Evolutionary conservation across 2,113 vertebrate genomes (phyloP), one percentile per base, ranked within the genome.

Genomic region (Circaetus gallicus): DNA sequence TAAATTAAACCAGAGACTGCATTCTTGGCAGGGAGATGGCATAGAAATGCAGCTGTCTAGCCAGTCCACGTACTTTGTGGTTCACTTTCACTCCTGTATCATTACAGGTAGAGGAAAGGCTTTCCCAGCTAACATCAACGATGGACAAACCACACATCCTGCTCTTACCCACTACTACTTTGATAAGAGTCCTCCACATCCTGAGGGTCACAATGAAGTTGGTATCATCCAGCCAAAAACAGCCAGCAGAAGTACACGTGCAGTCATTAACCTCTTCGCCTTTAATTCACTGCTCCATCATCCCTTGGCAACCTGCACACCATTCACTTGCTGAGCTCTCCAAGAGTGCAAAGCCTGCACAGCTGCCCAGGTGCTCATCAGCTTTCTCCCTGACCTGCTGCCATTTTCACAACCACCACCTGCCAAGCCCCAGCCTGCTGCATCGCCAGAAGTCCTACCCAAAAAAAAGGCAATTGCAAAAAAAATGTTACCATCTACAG

Each of bases 61-160:
- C 16, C 52, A 59, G 52, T 53, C 43, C 16, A 2, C 38, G 3
- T 3, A 29, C 43, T 66, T 17, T 2, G 10, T 2, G 42, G 10
- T 20, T 65, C n/a, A 8, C 25, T 56, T 17, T 25, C 31, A 19
- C 40, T 8, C 34, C 70, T 20, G 29, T 8, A 6, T 26, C 71
- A 31, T 13, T n/a, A 20, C n/a, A 32, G 53, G 61, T 15, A 9
- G 63, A 63, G n/a, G 16, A 16, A 40, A 40, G 49, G 47, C n/a
- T 31, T 61, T 63, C 63, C 63, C 56, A 26, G 0, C 55, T 11
- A 25, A n/a, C 55, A 2, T 2, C 55, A 77, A 9, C 0, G 0
- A 34, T 0, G 4, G 45, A 25, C 55, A 53, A 61, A 24, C 31
- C n/a, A 45, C 69, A 31, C 0, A 2, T 11, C 24, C 36, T 24